Conservation (phyloP, 2,113 vertebrate genomes). For the Pholis gunnellus region DNA sequence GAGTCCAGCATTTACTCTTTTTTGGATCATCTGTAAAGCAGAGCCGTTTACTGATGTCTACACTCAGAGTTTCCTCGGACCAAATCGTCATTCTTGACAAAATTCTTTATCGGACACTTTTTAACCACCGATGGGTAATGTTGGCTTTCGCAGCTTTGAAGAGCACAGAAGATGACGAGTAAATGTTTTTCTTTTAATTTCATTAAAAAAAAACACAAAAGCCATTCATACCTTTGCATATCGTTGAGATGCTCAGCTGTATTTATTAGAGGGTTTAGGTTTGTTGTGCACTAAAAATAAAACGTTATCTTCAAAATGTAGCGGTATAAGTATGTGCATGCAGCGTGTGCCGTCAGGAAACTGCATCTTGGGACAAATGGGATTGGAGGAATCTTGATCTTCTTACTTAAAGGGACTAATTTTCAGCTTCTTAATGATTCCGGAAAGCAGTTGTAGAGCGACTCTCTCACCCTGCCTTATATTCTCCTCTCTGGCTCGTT, state of each 20-base stretch:
- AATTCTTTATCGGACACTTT: background rate
- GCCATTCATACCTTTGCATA: background rate
- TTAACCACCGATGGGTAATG: background rate
- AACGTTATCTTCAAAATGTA: background rate
- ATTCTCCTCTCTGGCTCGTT: background rate
- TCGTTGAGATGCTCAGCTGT: background rate
- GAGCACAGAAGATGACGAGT: background rate
- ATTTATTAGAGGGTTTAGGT: background rate
- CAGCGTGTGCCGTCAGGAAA: background rate
- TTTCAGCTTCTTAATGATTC: background rate
- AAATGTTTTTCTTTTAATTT: background rate
- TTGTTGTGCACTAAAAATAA: background rate
- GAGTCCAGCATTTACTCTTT: background rate
- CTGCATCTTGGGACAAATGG: background rate
- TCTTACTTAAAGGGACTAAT: background rate
- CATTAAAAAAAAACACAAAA: background rate
- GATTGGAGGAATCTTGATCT: background rate
- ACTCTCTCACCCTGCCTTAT: conserved; percentile 15
- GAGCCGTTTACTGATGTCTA: background rate
- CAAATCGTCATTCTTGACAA: background rate
- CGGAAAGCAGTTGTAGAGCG: background rate
- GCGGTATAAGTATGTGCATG: background rate
- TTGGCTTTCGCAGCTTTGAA: background rate
- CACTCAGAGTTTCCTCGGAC: background rate
- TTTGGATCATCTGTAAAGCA: background rate